Evolutionary conservation across 35 echinoderm and acorn worm species (phyloP), one percentile per base, ranked within the genome.

Genomic region (Antedon bifida): DNA sequence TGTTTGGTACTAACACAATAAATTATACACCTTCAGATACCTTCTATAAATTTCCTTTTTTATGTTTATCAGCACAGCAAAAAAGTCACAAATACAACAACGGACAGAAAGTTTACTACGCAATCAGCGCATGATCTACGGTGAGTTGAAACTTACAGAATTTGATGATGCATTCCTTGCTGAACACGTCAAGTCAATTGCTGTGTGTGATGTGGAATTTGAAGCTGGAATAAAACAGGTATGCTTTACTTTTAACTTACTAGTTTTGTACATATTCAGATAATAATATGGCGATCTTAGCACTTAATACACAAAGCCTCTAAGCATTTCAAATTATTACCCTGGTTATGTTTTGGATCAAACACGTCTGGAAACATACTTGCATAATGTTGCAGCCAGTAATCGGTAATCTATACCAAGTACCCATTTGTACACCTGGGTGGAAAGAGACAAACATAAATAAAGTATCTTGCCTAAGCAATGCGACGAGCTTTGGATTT

Each of bases 151-250:
- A 19, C 19, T 99, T 0, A 90, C 87, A 51, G 79, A 92, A 51
- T 99, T 93, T 86, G 86, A 92, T 39, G 95, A 99, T 34, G 85
- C 39, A 34, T 90, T 88, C 34, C 88, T 99, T 0, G 55, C 82
- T 28, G 87, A 97, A 33, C 94, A 92, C 85, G 93, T 97, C 9
- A 84, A 89, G 64, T 92, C 78, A 33, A 34, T 97, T 42, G 77
- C 90, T 35, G 89, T 92, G 34, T 89, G 86, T 82, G 90, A 96
- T 81, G 90, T 90, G 46, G 94, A 97, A 44, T 73, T 90, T 11
- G 81, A 84, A 33, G 36, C 21, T 5, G 29, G 46, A 86, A 87
- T 5, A n/a, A 89, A 89, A 83, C 91, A 93, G 91, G 91, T 93
- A 84, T 12, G 38, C 39, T 4, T 76, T 5, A 28, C n/a, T 32